These are phyloP conservation scores for Machaerirhynchus nigripectus DNA, from an alignment of 2,113 vertebrate species.

Conservation along the genomic window DNA sequence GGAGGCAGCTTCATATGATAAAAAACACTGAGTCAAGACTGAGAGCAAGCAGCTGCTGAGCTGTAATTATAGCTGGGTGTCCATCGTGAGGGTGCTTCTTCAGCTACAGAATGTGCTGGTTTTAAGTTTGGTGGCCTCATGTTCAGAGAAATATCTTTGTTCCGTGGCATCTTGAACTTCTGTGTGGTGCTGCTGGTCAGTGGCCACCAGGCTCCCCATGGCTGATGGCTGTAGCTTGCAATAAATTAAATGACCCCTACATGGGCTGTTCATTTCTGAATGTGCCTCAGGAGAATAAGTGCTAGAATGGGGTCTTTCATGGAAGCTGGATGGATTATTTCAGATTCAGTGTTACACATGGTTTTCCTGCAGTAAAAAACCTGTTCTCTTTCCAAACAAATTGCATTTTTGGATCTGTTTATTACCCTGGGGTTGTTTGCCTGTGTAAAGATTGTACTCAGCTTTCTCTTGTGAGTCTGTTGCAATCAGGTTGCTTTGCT, in stretches of 20 bases:
- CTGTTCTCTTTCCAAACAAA: background rate
- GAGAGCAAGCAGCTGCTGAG: conserved; percentile 25
- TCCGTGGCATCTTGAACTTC: background rate
- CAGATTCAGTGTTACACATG: fast-evolving
- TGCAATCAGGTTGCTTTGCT: background rate
- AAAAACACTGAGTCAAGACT: background rate
- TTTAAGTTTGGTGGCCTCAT: background rate
- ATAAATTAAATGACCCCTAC: background rate
- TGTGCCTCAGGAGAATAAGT: background rate
- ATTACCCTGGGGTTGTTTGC: background rate
- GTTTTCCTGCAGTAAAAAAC: background rate
- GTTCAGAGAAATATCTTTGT: background rate
- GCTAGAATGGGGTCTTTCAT: background rate
- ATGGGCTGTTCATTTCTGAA: background rate
- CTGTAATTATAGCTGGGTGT: background rate
- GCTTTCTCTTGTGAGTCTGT: background rate
- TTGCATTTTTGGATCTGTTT: background rate
- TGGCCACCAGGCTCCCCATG: background rate
- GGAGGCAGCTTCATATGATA: background rate
- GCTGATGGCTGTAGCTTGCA: background rate
- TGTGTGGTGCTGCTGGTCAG: background rate
- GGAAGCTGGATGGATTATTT: background rate
- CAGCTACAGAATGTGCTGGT: background rate
- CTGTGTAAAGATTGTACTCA: background rate
- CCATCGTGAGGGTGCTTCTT: background rate